These are phyloP conservation scores for Lanistes nyassanus DNA, from an alignment of 1,140 invertebrate species.

Conservation along the genomic window DNA sequence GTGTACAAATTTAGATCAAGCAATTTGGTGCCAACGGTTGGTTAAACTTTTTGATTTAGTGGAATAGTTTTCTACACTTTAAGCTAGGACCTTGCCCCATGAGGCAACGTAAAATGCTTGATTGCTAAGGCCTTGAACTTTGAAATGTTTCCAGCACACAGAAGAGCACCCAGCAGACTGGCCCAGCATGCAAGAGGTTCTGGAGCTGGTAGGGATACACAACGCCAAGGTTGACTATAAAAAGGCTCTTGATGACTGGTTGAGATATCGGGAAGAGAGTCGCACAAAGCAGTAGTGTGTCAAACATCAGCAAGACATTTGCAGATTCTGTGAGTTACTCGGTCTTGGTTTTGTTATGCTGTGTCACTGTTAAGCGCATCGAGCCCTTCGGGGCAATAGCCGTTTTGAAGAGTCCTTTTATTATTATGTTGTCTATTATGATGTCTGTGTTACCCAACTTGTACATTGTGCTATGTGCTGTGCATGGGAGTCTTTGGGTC, in stretches of 20 bases:
- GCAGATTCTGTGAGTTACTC: not conserved
- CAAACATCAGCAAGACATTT: not conserved
- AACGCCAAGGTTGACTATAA: constrained; percentile 27
- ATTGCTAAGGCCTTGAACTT: too few species aligned
- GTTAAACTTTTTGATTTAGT: too few species aligned
- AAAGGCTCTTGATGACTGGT: constrained; percentile 32
- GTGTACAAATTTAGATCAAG: too few species aligned
- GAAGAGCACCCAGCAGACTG: constrained; percentile 37
- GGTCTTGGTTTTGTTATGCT: too few species aligned
- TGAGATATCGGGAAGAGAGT: constrained; percentile 27
- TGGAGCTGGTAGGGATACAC: constrained; percentile 30
- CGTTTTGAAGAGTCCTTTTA: not conserved
- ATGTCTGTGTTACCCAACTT: not conserved
- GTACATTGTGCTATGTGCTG: not conserved
- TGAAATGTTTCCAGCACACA: constrained; percentile 28
- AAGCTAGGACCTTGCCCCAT: too few species aligned
- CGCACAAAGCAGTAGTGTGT: not conserved
- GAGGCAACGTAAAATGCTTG: too few species aligned
- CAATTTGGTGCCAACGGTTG: too few species aligned
- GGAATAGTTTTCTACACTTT: too few species aligned
- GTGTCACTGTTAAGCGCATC: not conserved
- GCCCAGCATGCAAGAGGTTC: constrained; percentile 32
- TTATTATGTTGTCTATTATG: not conserved
- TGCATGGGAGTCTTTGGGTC: not conserved
- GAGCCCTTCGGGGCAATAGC: too few species aligned